phyloP scores from a whole-genome alignment of 2,797 vertebrate species.

The Momotus momota region DNA sequence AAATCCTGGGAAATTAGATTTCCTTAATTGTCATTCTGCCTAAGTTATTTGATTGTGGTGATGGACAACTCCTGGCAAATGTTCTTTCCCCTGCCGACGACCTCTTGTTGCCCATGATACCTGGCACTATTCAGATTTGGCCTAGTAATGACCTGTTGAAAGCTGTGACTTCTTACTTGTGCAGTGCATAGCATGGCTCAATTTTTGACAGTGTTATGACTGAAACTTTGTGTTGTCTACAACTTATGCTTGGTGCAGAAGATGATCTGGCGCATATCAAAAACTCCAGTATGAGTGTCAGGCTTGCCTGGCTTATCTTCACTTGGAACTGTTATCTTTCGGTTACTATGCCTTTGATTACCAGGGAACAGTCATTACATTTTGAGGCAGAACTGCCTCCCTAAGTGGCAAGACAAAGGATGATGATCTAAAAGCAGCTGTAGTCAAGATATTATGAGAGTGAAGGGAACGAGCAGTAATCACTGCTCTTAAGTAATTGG shows the following conservation, averaged over 20 bases:
- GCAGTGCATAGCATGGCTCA: not conserved
- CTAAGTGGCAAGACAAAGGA: not conserved
- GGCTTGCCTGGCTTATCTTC: not conserved
- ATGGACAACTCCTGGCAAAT: not conserved
- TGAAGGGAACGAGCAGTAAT: conserved; percentile 17
- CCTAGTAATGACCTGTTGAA: not conserved
- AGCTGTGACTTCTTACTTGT: not conserved
- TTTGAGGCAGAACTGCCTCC: not conserved
- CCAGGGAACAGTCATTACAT: not conserved
- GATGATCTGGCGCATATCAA: not conserved
- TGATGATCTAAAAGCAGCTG: not conserved
- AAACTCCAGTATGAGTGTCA: not conserved
- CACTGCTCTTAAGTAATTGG: conserved; percentile 19
- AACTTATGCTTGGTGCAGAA: not conserved
- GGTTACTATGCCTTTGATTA: too few species aligned
- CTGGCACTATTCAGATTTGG: not conserved
- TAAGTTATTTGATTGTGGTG: not conserved
- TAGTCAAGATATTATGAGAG: conserved; percentile 2
- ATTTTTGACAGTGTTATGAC: rapidly evolving
- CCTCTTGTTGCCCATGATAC: rapidly evolving
- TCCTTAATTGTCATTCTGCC: not conserved
- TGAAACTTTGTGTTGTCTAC: not conserved
- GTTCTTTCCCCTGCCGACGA: rapidly evolving
- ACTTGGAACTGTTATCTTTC: too few species aligned
- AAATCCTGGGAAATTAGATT: conserved; percentile 31